phyloP scores from a whole-genome alignment of 2,113 vertebrate genomes.

The Anguilla japonica region DNA sequence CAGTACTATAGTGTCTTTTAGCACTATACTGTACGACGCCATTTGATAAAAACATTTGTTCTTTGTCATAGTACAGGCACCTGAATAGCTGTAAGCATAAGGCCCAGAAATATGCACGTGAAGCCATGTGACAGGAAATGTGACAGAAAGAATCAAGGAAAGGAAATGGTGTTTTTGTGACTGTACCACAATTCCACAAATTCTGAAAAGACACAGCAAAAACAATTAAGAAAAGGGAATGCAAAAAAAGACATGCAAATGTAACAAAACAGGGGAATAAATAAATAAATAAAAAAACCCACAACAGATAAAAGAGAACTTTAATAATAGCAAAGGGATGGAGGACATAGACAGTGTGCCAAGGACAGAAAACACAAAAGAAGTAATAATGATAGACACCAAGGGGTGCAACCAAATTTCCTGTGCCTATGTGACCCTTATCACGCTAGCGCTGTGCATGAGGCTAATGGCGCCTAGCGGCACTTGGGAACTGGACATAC shows the following conservation, averaged over 20 bases:
- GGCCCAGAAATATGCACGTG: background rate
- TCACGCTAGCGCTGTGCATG: background rate
- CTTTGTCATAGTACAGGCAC: background rate
- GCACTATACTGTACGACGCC: background rate
- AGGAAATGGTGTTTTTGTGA: background rate
- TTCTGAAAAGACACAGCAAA: background rate
- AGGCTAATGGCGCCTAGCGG: background rate
- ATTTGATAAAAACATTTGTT: background rate
- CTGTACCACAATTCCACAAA: background rate
- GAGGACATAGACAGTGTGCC: conserved; percentile 71
- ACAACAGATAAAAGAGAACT: conserved; percentile 67
- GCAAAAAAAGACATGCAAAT: conserved; percentile 9
- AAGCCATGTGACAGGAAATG: conserved; percentile 1
- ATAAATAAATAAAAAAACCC: conserved; percentile 1
- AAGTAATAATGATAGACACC: conserved; percentile 16
- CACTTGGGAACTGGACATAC: too few relatives aligned
- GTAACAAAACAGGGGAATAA: conserved; percentile 36
- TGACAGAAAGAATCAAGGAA: background rate
- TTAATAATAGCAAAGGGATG: conserved; percentile 87
- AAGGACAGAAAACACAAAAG: conserved; percentile 54
- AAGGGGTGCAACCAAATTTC: conserved; percentile 32
- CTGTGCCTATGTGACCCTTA: background rate
- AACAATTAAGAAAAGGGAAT: background rate
- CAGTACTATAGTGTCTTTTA: background rate
- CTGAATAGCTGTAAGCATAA: background rate